Base-by-base conservation (phyloP, 1,140 invertebrate genomes). In the Drosophila triauraria region DNA sequence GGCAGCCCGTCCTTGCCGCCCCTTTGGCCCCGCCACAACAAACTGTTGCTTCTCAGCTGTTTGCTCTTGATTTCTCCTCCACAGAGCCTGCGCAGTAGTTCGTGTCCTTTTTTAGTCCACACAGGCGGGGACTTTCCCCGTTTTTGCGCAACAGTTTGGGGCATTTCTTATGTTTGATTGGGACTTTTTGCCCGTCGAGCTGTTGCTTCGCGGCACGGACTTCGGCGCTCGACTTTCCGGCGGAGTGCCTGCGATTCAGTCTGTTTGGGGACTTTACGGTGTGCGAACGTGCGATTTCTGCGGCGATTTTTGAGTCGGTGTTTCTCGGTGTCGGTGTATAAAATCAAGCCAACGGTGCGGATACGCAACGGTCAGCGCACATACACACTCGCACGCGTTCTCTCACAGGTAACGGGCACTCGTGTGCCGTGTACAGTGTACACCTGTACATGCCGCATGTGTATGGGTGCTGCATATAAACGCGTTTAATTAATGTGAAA, bases 11-110 rank as follows among this genome's bases (percentile, higher is more conserved):
- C 67, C 58, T 38, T 63, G 57, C 47, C 63, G 27, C 48, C 42
- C 40, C 40, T n/a, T 13, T 38, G 25, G 20, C 20, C 42, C 50
- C 65, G 32, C 48, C 44, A 58, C 72, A 88, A 88, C 85, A 90
- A 88, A 88, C 85, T 88, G 85, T 88, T 88, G 85, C 85, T 90
- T 90, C 86, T 68, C 85, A 88, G 85, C 85, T 88, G 85, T 88
- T 88, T 43, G 25, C 25, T 30, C 47, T 51, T 10, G 8, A 4
- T 48, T 67, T 23, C 80, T 72, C 85, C 72, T 65, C 10, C 3
- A 3, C 3, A 7, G 58, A 78, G 65, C 32, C 47, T 78, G 84
- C 85, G 84, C 85, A 65, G 1, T 12, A 0, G 0, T 0, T 40
- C 3, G 30, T 9, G 44, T 59, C 61, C 62, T 1, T 54, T 54